Base-by-base conservation (phyloP, 2,797 vertebrate genomes). In the Brotogeris chrysoptera region DNA sequence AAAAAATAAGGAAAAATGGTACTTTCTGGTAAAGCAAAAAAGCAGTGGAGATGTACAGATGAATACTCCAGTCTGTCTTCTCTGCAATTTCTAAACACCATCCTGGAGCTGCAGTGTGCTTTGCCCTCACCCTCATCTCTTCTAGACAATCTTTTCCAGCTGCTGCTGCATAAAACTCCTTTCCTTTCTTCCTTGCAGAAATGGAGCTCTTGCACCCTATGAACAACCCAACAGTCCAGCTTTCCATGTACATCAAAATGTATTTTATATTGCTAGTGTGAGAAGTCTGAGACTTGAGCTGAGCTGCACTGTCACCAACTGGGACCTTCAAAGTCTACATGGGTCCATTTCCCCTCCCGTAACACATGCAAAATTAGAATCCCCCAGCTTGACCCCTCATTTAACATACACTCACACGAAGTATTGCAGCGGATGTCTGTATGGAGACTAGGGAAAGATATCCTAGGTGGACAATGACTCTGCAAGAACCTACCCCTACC, bases 381-480 rank as follows among this genome's bases (percentile, higher is more conserved):
- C 43, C 34, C 24, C 11, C 0, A 0, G 14, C 3, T 6, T 65
- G 10, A 65, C 4, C 21, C 25, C 38, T 52, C 28, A 23, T 34
- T 79, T 55, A 72, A 30, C 0, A 0, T 10, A 19, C 18, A 44
- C 1, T 12, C 13, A 44, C 52, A 43, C 2, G 15, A 21, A 32
- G 18, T 38, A 19, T 2, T 24, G 36, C 46, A 60, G 13, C 7
- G 9, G 38, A 18, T 3, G 4, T 21, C 41, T 43, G 6, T 10
- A 18, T 52, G 32, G 19, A 61, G 21, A 52, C 13, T 13, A 36
- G 32, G 36, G 32, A 47, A 55, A 49, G 50, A 39, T 23, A 39
- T 2, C 3, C 27, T 9, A 50, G 34, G 21, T 24, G 34, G 36
- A 41, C 11, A 41, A 50, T 0, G 4, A 2, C 39, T 70, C 47